Evolutionary conservation across 2,797 vertebrate species (phyloP), one percentile per base, ranked within the genome.

Genomic region (Artibeus jamaicensis): DNA sequence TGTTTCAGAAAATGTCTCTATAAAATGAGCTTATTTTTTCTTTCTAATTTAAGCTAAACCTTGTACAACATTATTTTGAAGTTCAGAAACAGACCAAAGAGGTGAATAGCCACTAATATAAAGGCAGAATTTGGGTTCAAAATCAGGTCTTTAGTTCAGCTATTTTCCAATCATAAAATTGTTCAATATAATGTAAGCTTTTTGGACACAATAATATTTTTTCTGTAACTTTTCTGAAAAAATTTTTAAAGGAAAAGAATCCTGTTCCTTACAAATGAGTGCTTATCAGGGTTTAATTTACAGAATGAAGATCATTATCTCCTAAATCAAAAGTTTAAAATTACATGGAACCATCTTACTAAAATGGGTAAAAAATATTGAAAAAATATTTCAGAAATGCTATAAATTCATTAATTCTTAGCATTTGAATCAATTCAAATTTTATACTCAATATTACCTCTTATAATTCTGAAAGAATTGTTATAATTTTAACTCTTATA

Each of bases 251-350:
- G 14, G 26, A 71, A 86, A 86, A 68, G 0, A 93, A 74, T 87
- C 46, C 14, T 67, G 3, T 6, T 86, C 48, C 24, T 46, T 97
- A 89, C 46, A 55, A 86, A 83, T 26, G 37, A 88, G 0, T 48
- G 39, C 89, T 95, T 95, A 70, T 93, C 42, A 14, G 57, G 93
- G 81, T 92, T 73, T 77, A 95, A 89, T 29, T 19, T 92, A 90
- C 18, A 96, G 87, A 86, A 93, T 86, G 59, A 96, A 91, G 87
- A 88, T 73, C 42, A 78, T 62, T 94, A 94, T 91, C 50, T 0
- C 1, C 29, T 67, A 95, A 53, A 95, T 79, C 79, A 95, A 96
- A 97, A 98, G 24, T 94, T 97, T 96, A 96, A 97, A 34, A 70
- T 29, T 94, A 37, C 87, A 84, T 34, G 86, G 92, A 97, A 57